These are phyloP conservation scores for Epirrhoe alternata DNA, from an alignment of 2,888 invertebrate genomes.

Conservation along the genomic window DNA sequence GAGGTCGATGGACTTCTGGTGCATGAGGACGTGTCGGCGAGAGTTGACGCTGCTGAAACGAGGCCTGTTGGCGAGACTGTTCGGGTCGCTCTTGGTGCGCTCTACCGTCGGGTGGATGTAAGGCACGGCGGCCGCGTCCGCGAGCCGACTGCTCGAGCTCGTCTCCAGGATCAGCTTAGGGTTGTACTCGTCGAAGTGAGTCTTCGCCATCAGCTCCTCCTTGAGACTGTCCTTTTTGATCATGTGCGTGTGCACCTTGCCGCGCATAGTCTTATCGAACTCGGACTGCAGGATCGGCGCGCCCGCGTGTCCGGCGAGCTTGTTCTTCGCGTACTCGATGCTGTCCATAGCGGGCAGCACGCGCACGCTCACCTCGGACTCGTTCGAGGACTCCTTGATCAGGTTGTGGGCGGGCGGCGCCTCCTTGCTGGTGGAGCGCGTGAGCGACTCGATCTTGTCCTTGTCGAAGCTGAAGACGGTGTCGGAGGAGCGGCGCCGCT, in stretches of 20 bases:
- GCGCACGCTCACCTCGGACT: slow-evolving; percentile 80
- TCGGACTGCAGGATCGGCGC: slow-evolving; percentile 86
- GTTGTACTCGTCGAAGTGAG: slow-evolving; percentile 89
- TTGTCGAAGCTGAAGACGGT: slow-evolving; percentile 91
- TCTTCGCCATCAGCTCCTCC: slow-evolving; percentile 87
- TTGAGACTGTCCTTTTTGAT: slow-evolving; percentile 84
- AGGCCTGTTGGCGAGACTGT: slow-evolving; percentile 90
- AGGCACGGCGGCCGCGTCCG: slow-evolving; percentile 77
- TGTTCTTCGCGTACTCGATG: slow-evolving; percentile 82
- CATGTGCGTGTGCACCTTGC: slow-evolving; percentile 71
- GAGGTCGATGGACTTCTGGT: slow-evolving; percentile 93
- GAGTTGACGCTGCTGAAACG: slow-evolving; percentile 90
- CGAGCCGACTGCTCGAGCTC: slow-evolving; percentile 80
- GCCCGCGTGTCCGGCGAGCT: slow-evolving; percentile 58
- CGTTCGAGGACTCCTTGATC: slow-evolving; percentile 80
- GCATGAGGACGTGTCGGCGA: slow-evolving; percentile 92
- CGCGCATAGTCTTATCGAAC: slow-evolving; percentile 81
- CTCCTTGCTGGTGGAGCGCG: slow-evolving; percentile 71
- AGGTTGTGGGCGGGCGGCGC: slow-evolving; percentile 59
- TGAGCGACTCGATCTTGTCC: slow-evolving; percentile 89
- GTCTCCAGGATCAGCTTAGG: slow-evolving; percentile 86
- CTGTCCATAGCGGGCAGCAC: slow-evolving; percentile 83
- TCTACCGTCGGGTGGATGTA: slow-evolving; percentile 91
- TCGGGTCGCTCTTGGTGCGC: slow-evolving; percentile 94
- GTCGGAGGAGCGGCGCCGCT: slow-evolving; percentile 88